These are phyloP conservation scores for Delphinus delphis DNA, from an alignment of 2,113 vertebrate species.

Conservation along the genomic window DNA sequence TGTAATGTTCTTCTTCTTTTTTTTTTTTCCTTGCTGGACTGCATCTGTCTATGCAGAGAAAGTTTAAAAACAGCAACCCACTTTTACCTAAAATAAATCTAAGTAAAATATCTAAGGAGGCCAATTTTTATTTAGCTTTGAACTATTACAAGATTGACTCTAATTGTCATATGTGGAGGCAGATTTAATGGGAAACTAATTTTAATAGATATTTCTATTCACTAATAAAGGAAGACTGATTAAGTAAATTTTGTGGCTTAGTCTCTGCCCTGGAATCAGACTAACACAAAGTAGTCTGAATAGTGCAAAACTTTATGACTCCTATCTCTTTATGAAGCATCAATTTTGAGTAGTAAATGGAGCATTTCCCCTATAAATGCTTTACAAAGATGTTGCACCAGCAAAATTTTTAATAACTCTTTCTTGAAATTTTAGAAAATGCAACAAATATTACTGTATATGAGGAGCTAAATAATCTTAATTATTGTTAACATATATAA, in stretches of 20 bases:
- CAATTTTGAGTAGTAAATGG: not conserved
- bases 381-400: not conserved
- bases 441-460: not conserved
- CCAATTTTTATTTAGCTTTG: not conserved
- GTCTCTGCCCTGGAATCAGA: conserved; percentile 7
- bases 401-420: not conserved
- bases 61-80: not conserved
- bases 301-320: not conserved
- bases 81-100: conserved; percentile 33
- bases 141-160: not conserved
- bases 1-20: not conserved
- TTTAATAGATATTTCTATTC: conserved; percentile 51
- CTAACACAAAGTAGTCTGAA: not conserved
- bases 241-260: conserved; percentile 24
- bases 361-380: not conserved
- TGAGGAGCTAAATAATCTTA: not conserved
- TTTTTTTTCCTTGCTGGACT: not conserved
- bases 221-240: conserved; percentile 31
- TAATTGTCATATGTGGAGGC: conserved; percentile 12
- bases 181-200: conserved; percentile 37
- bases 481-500: not conserved
- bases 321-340: not conserved
- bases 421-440: conserved; percentile 1
- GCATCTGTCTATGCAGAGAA: not conserved
- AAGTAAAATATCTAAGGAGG: not conserved